Evolutionary conservation across 1,140 invertebrate genomes (phyloP), one percentile per base, ranked within the genome.

Genomic region (Eufriesea mexicana): DNA sequence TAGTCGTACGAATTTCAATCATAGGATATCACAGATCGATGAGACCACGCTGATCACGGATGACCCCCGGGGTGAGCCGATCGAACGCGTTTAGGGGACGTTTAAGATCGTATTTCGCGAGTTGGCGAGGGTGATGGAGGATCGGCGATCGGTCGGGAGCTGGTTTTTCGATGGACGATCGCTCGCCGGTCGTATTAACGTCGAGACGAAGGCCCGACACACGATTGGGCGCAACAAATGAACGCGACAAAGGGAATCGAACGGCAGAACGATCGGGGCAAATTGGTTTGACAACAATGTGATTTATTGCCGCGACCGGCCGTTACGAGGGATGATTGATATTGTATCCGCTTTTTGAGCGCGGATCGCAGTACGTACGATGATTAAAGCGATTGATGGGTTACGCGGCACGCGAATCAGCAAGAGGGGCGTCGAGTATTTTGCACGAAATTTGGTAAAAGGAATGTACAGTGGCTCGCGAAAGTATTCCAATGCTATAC

Each of bases 281-380:
- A 80, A 80, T 80, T 80, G 78, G 49, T 80, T 74, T 54, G 70
- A 80, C 78, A 73, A 80, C 78, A 80, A 74, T 80, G 59, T 54
- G 78, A 80, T 80, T 80, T 80, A 80, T 80, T 64, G 78, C 47
- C 20, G 12, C 28, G 35, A 73, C 18, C 49, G 35, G 47, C 49
- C 67, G 45, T 16, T 55, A 20, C 77, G 68, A 28, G 70, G 25
- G 71, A 80, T 80, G 78, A 80, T 80, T 74, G 78, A 80, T 80
- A 74, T 62, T 74, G 78, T 80, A 80, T 80, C 78, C 61, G 70
- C 57, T 80, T 80, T 80, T 73, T 80, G 78, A 74, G 20, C 78
- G 7, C 12, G 28, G 35, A 61, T 73, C 35, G 23, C 42, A 72
- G 8, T 18, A 49, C n/a, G 70, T 42, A 55, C 8, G 49, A 80